Conservation (phyloP, 2,797 vertebrate species). For the Carduelis carduelis region DNA sequence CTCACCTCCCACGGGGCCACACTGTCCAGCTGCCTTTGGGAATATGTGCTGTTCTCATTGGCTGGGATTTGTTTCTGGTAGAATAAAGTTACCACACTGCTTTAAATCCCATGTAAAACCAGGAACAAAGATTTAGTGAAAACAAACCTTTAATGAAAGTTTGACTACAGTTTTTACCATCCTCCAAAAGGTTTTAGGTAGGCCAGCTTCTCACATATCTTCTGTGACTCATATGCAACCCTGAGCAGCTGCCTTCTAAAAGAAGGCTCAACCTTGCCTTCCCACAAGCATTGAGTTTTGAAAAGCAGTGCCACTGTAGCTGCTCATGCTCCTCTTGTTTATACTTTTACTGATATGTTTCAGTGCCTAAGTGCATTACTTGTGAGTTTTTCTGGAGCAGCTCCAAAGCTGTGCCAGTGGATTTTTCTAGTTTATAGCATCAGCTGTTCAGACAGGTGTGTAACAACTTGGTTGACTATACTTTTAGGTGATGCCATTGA, state of each 20-base stretch:
- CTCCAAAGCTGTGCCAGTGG: not conserved
- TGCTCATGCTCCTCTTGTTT: not conserved
- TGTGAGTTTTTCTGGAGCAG: not conserved
- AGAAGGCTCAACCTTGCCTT: not conserved
- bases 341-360: rapidly evolving
- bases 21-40: not conserved
- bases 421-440: not conserved
- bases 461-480: not conserved
- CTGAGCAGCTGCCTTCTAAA: not conserved
- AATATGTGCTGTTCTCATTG: not conserved
- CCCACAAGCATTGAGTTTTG: not conserved
- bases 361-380: not conserved
- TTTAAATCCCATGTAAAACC: not conserved
- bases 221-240: not conserved
- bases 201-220: not conserved
- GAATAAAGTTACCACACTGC: not conserved
- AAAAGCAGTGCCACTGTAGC: not conserved
- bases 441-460: not conserved
- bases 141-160: not conserved
- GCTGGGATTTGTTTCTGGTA: not conserved
- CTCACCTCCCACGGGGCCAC: not conserved
- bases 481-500: not conserved
- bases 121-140: not conserved
- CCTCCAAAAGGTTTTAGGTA: not conserved
- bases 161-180: not conserved